A percentile compares a stretch with the other conserved stretches of the same genome.
phyloP scores from a whole-genome alignment of 2,797 vertebrate genomes.

The Morus bassanus region DNA sequence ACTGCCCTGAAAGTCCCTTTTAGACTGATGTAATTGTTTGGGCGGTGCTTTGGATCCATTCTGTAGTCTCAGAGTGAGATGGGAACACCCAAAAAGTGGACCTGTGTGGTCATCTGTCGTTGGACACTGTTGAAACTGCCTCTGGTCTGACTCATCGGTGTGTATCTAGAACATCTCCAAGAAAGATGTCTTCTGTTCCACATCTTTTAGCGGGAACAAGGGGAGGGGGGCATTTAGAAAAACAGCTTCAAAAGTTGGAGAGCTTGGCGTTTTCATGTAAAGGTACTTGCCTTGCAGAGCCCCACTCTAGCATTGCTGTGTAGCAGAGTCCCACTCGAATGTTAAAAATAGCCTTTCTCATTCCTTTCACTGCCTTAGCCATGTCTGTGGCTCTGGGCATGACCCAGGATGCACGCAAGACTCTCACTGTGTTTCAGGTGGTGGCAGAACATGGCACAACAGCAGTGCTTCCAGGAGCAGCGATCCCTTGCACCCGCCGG shows the following conservation, averaged over 20 bases:
- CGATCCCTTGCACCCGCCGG: accelerated
- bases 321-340: not conserved
- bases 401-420: not conserved
- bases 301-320: not conserved
- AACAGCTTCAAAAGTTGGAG: not conserved
- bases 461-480: not conserved
- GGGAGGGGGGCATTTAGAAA: not conserved
- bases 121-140: not conserved
- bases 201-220: not conserved
- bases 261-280: not conserved
- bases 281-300: not conserved
- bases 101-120: not conserved
- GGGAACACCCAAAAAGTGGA: not conserved
- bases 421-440: not conserved
- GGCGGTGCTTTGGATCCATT: not conserved
- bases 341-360: not conserved
- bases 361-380: not conserved
- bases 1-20: not conserved
- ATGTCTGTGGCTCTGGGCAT: not conserved
- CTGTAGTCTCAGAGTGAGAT: not conserved
- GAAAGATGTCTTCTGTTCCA: not conserved
- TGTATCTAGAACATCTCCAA: not conserved
- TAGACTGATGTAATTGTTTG: not conserved
- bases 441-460: not conserved
- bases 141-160: not conserved